A percentile compares a stretch with the other conserved stretches of the same genome.
Conservation (phyloP, 2,888 invertebrate genomes). For the Gymnocheta viridis region DNA sequence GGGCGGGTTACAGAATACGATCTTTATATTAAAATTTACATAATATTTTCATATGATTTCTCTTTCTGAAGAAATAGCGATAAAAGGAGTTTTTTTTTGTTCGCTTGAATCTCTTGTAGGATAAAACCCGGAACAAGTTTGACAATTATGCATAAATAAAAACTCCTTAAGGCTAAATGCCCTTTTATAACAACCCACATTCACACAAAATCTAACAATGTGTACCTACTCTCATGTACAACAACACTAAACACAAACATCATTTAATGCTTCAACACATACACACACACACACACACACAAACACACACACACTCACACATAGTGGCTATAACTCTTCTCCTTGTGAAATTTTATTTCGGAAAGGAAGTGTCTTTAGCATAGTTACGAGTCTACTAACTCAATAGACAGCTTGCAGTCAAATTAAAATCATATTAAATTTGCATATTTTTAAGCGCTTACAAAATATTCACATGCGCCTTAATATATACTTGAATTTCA, state of each 20-base stretch:
- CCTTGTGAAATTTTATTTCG: neutral
- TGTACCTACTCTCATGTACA: neutral
- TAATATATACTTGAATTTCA: slow-evolving; percentile 6
- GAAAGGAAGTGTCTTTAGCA: slow-evolving; percentile 36
- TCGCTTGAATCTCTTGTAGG: neutral
- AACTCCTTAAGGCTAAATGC: slow-evolving; percentile 64
- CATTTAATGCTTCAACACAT: neutral
- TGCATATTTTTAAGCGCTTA: slow-evolving; percentile 73
- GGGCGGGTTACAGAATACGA: neutral
- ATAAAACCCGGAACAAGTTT: slow-evolving; percentile 58
- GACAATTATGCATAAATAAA: slow-evolving; percentile 68
- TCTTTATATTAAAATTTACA: slow-evolving; percentile 51
- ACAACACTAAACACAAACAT: neutral
- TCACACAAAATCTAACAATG: neutral
- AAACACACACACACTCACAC: neutral
- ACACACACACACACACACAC: neutral
- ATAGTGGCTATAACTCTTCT: slow-evolving; percentile 23
- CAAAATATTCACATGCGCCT: slow-evolving; percentile 34
- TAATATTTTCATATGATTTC: slow-evolving; percentile 63
- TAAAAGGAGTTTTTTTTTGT: slow-evolving; percentile 8
- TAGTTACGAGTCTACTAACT: slow-evolving; percentile 49
- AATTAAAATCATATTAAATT: slow-evolving; percentile 79
- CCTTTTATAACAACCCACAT: slow-evolving; percentile 54
- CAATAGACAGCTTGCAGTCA: slow-evolving; percentile 71
- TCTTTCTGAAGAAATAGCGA: slow-evolving; percentile 15